Evolutionary conservation across 2,888 invertebrate species (phyloP).

Genomic region (Ditula angustiorana): DNA sequence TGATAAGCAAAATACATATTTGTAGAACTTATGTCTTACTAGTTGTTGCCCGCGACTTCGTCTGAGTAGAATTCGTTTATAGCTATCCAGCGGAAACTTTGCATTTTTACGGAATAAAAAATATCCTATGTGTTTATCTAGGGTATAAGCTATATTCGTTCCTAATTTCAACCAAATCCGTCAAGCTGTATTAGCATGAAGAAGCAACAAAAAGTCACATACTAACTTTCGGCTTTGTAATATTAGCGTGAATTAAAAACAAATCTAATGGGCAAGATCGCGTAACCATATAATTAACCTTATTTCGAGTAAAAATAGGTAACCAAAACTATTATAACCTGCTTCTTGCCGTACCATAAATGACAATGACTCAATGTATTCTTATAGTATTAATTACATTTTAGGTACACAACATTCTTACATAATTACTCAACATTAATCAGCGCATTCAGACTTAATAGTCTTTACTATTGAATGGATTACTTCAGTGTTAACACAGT

Average conservation of each 20-base stretch:
- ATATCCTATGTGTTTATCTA: too few species aligned
- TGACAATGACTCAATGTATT: slow-evolving; percentile 8
- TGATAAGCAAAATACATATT: slow-evolving; percentile 43
- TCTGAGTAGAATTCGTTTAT: too few species aligned
- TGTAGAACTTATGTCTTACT: not conserved
- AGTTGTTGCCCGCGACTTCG: too few species aligned
- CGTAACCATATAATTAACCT: not conserved
- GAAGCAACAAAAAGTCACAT: too few species aligned
- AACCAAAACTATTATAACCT: not conserved
- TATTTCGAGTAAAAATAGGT: not conserved
- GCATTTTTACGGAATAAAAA: too few species aligned
- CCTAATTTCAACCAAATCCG: too few species aligned
- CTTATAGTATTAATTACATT: not conserved
- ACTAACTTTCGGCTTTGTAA: too few species aligned
- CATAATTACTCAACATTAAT: slow-evolving; percentile 21
- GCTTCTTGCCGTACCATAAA: not conserved
- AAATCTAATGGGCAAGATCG: not conserved
- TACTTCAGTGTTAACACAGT: not conserved
- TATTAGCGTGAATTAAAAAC: too few species aligned
- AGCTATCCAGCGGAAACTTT: too few species aligned
- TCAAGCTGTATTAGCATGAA: too few species aligned
- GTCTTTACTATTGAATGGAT: slow-evolving; percentile 14
- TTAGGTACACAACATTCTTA: slow-evolving; percentile 6
- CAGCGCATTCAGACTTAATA: not conserved
- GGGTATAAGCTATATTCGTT: too few species aligned